Evolutionary conservation across 2,888 invertebrate genomes (phyloP), one percentile per base, ranked within the genome.

Genomic region (Fragum sueziense): DNA sequence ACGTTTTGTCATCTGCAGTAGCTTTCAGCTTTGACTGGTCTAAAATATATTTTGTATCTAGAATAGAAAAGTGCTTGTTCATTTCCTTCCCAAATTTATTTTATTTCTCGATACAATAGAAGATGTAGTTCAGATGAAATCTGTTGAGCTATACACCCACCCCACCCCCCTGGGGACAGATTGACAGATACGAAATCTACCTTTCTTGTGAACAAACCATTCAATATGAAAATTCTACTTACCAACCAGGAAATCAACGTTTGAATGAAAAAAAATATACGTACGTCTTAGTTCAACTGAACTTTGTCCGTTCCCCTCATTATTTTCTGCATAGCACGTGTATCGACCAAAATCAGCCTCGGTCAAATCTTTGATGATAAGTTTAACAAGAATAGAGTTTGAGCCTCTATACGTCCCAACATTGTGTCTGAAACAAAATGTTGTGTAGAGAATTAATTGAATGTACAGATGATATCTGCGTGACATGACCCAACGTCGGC

Each of bases 341-440:
- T 89, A 90, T n/a, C 76, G 65, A 0, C 90, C 90, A 76, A 78
- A 89, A 62, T 90, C 89, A 9, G 57, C 31, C 9, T 72, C 41
- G 7, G 70, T 68, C 6, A 90, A 86, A 11, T 80, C 62, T 7
- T 76, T 68, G 17, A 90, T 88, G 20, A 82, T 86, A 33, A 90
- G 61, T 47, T 88, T 89, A 70, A 88, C 87, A 22, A 87, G 86
- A 52, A 89, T 87, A 9, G 80, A 80, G 71, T 87, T 87, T 34
- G 84, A 87, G 1, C 87, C 82, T 6, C 74, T 70, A 37, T 47
- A 76, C 41, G 59, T 79, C 61, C 79, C 78, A 33, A 65, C 75
- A 27, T 9, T 61, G 25, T 79, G 75, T n/a, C 80, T 80, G 74
- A 65, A 76, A 54, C n/a, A 33, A 29, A 7, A 33, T 9, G 22